A percentile compares a stretch with the other conserved stretches of the same genome.
These are phyloP conservation scores for Triplophysa yarkandensis DNA, from an alignment of 2,797 vertebrate genomes.

Conservation along the genomic window DNA sequence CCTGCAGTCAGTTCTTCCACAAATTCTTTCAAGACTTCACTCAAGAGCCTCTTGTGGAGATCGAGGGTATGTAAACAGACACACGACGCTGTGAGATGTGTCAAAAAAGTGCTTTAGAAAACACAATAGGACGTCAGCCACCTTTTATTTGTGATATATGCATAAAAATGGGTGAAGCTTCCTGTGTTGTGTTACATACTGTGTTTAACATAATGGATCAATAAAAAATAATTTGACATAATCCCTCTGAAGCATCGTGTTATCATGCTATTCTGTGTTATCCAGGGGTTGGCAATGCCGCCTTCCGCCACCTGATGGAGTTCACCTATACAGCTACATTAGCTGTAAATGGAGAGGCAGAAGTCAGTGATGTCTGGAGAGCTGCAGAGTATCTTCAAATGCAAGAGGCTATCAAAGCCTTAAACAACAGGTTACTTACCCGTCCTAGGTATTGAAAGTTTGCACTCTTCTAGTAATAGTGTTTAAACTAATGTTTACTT, in stretches of 20 bases:
- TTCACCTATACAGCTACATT: slow-evolving; percentile 96
- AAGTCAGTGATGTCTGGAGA: slow-evolving; percentile 94
- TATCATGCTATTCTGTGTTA: slow-evolving; percentile 37
- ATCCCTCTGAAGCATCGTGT: no score
- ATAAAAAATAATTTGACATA: no score
- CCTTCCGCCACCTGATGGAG: slow-evolving; percentile 94
- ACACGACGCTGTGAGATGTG: neutral
- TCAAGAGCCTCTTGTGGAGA: slow-evolving; percentile 95
- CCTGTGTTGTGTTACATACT: no score
- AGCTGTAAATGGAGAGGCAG: slow-evolving; percentile 87
- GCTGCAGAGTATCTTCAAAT: slow-evolving; percentile 98
- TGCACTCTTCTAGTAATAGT: neutral
- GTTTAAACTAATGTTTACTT: neutral
- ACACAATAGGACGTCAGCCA: no score
- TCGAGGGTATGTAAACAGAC: slow-evolving; percentile 84
- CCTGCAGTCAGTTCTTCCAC: slow-evolving; percentile 98
- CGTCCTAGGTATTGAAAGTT: neutral
- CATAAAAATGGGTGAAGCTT: no score
- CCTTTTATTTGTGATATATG: no score
- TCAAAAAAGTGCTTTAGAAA: no score
- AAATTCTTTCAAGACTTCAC: slow-evolving; percentile 98
- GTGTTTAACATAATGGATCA: no score
- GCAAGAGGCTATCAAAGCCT: slow-evolving; percentile 97
- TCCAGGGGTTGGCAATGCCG: slow-evolving; percentile 93
- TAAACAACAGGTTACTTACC: slow-evolving; percentile 83